Base-by-base conservation (phyloP, 2,888 invertebrate species). In the Metalampra italica region DNA sequence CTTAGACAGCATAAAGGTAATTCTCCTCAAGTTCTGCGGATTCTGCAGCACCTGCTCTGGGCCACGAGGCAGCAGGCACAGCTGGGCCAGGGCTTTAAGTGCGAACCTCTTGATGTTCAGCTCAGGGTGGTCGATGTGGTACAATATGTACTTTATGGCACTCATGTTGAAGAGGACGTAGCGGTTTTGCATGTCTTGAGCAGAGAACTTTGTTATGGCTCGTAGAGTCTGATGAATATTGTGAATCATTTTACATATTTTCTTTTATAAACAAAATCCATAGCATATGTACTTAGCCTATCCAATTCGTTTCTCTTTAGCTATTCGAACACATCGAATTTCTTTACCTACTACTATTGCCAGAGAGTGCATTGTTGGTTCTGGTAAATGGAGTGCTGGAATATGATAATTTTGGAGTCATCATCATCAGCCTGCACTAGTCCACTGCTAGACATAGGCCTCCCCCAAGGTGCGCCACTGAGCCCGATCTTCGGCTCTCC, bases 71-170 rank as follows among this genome's bases (percentile, higher is more conserved):
- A 91, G 60, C 55, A 88, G 83, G 40, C 89, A 82, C 55, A 91
- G 78, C 60, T 91, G 89, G 0, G 90, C 90, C 34, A 91, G 54
- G 0, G 91, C 82, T 57, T 91, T 91, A 30, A 90, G 62, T 0
- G 91, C 85, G 49, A 91, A 91, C 62, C 91, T 79, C 46, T 70
- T 73, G 43, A 87, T 77, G 49, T 87, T 89, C 46, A 85, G 42
- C 57, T 86, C 87, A 0, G 57, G 12, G 45, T 86, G 81, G 1
- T 87, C 85, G 9, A 88, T 64, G 48, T 88, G 88, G 0, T 66
- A 77, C 11, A 88, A 57, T 9, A 88, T 80, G 49, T 66, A 80
- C 9, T 59, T 56, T 36, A 89, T 84, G 0, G 85, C 88, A 14
- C 78, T 43, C 42, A 88, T 49, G 40, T 81, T 57, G 54, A 65